A percentile compares a stretch with the other conserved stretches of the same genome.
Evolutionary conservation across 1,140 invertebrate species (phyloP).

Genomic region (Zelostemma sp.): DNA sequence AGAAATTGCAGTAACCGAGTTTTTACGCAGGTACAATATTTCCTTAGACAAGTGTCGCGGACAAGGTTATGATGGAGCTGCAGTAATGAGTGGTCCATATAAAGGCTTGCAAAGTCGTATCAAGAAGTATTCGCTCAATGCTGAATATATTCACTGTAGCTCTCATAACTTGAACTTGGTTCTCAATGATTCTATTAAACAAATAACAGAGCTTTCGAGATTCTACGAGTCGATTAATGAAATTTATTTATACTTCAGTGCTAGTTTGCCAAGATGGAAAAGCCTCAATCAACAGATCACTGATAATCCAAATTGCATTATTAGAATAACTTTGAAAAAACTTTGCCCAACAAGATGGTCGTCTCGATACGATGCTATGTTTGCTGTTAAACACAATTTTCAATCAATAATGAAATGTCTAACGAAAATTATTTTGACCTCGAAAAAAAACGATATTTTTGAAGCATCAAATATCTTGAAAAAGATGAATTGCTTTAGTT

Average conservation of each 20-base stretch:
- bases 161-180: slow-evolving; percentile 57
- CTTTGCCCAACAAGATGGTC: slow-evolving; percentile 20
- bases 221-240: slow-evolving; percentile 2
- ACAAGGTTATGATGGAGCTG: slow-evolving; percentile 51
- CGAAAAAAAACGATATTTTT: too few relatives aligned
- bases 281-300: slow-evolving; percentile 6
- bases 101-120: slow-evolving; percentile 41
- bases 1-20: too few relatives aligned
- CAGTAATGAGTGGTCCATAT: slow-evolving; percentile 51
- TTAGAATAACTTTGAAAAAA: slow-evolving; percentile 10
- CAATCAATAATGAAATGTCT: too few relatives aligned
- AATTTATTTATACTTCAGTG: slow-evolving; percentile 15
- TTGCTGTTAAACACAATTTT: too few relatives aligned
- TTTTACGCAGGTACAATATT: too few relatives aligned
- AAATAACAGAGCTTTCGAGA: too few relatives aligned
- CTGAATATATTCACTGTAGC: slow-evolving; percentile 45
- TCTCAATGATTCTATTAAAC: slow-evolving; percentile 41
- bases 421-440: too few relatives aligned
- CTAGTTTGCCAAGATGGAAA: slow-evolving; percentile 16
- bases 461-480: too few relatives aligned
- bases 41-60: slow-evolving; percentile 16
- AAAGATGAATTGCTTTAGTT: too few relatives aligned
- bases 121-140: slow-evolving; percentile 39
- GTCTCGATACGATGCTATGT: too few relatives aligned
- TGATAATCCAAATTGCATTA: slow-evolving; percentile 4